Conservation (phyloP, 2,113 vertebrate species). For the Dromaius novaehollandiae region DNA sequence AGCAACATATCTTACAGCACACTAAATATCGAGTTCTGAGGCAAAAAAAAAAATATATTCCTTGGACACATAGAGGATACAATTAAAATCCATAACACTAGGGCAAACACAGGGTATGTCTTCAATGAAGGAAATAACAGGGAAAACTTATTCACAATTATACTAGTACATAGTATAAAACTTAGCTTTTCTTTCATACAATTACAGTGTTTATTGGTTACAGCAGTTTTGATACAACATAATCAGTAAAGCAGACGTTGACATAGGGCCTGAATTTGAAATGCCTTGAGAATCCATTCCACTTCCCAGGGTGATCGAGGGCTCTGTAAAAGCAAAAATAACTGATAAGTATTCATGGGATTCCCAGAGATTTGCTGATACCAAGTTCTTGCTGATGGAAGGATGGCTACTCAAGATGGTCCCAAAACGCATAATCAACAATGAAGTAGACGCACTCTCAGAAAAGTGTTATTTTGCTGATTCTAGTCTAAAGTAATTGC, state of each 20-base stretch:
- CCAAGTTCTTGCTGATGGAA: not conserved
- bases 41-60: not conserved
- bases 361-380: not conserved
- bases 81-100: conserved; percentile 3
- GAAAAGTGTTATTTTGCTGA: not conserved
- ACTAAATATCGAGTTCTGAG: not conserved
- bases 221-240: not conserved
- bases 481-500: not conserved
- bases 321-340: conserved; percentile 60
- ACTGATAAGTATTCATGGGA: not conserved
- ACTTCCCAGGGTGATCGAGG: not conserved
- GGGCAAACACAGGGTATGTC: not conserved
- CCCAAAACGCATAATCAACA: not conserved
- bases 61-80: not conserved
- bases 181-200: conserved; percentile 5
- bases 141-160: not conserved
- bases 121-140: not conserved
- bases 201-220: not conserved
- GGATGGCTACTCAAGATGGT: not conserved
- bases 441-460: fast-evolving
- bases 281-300: conserved; percentile 28
- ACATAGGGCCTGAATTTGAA: not conserved
- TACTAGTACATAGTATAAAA: conserved; percentile 37
- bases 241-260: conserved; percentile 30
- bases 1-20: not conserved